These are phyloP conservation scores for Parochlus steinenii DNA, from an alignment of 2,888 invertebrate genomes.

Conservation along the genomic window DNA sequence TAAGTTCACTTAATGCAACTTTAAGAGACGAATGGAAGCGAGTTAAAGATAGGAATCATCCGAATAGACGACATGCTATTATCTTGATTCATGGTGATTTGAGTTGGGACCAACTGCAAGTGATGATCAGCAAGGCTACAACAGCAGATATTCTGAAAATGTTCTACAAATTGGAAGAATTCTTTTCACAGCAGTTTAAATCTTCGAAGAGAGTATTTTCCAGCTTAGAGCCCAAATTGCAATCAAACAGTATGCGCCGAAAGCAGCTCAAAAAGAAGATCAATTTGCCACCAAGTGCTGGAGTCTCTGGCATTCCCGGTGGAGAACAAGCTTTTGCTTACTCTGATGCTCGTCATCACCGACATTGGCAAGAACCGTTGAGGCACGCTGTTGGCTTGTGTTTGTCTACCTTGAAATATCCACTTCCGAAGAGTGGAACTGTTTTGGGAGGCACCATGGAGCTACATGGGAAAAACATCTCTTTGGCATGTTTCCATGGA, in stretches of 20 bases:
- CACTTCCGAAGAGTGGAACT: conserved; percentile 53
- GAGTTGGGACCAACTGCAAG: conserved; percentile 89
- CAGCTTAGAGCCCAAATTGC: conserved; percentile 38
- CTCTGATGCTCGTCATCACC: conserved; percentile 58
- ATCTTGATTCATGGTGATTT: conserved; percentile 86
- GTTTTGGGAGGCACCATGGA: conserved; percentile 80
- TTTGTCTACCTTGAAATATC: conserved; percentile 52
- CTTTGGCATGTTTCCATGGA: conserved; percentile 92
- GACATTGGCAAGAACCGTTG: conserved; percentile 89
- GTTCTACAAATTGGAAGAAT: conserved; percentile 91
- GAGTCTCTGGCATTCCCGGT: too few relatives aligned
- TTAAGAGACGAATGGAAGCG: conserved; percentile 78
- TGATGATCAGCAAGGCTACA: conserved; percentile 93
- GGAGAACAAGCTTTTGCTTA: too few relatives aligned
- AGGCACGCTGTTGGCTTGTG: conserved; percentile 65
- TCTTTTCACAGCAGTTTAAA: conserved; percentile 95
- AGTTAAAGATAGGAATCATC: conserved; percentile 18
- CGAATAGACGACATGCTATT: conserved; percentile 48
- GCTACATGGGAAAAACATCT: conserved; percentile 76
- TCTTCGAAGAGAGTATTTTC: conserved; percentile 86
- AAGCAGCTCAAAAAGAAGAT: conserved; percentile 18
- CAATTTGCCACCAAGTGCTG: too few relatives aligned
- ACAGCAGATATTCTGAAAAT: conserved; percentile 94
- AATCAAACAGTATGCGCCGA: conserved; percentile 23
- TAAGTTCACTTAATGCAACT: conserved; percentile 63